Base-by-base conservation (phyloP, 2,888 invertebrate species). In the Drosophila pegasa region DNA sequence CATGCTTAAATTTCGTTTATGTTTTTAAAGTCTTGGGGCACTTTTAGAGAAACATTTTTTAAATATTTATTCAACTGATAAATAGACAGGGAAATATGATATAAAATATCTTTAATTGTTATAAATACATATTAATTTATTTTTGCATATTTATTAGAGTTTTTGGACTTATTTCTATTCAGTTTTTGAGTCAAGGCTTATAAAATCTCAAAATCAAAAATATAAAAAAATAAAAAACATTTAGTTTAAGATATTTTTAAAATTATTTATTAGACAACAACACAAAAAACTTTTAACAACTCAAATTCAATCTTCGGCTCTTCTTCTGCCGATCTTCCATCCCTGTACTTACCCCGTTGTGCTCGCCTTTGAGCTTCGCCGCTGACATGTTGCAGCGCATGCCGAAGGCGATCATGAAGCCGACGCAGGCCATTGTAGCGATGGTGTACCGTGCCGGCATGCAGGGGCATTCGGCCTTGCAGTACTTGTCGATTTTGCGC, bases 311-410 rank as follows among this genome's bases (percentile, higher is more conserved):
- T 18, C 12, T 47, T 18, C 29, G 20, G n/a, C 16, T n/a, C 1
- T n/a, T 0, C 7, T 27, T 16, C 5, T 27, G 8, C 4, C 14
- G 2, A 18, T 7, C 12, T 37, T 37, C 1, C 1, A 7, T 31
- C 8, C 8, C 0, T 18, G 7, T 50, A 88, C 94, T 94, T 88
- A 95, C 95, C 81, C 93, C 93, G 78, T 92, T 92, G 66, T 94
- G 94, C 77, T 95, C 95, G 91, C 96, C 94, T 91, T 96, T 95
- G 63, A 98, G 94, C 92, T 98, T 98, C 48, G 99, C 99, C 93
- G 99, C 98, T 58, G 99, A 98, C 97, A 99, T 97, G 93, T 99
- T 99, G 93, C 98, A 99, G 63, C 99, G 95, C 95, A 99, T 99
- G 18, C 99, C 99, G 90, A 98, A 98, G 92, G 97, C 97, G 90